Conservation (phyloP, 2,113 vertebrate genomes). For the Cathartes aura region DNA sequence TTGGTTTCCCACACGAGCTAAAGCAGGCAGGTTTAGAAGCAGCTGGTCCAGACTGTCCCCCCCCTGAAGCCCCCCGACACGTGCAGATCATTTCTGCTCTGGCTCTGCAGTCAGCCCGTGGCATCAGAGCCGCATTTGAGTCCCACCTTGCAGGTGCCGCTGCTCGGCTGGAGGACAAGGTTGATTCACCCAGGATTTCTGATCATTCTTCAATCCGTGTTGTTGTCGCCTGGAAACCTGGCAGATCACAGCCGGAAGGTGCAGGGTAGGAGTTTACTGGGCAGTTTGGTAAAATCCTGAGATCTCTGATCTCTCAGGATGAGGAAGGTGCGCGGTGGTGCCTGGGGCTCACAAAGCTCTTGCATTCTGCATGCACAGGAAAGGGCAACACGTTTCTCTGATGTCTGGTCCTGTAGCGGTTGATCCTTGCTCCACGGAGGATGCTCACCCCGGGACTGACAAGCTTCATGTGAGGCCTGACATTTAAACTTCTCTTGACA, state of each 20-base stretch:
- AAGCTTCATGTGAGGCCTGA: not conserved
- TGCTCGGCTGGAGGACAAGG: fast-evolving
- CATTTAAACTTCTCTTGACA: not conserved
- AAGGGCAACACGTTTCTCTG: fast-evolving
- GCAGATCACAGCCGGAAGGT: not conserved
- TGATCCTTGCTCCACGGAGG: not conserved
- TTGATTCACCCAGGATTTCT: not conserved
- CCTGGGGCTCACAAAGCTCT: not conserved
- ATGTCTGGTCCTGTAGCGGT: fast-evolving
- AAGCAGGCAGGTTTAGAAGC: not conserved
- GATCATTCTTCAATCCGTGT: not conserved
- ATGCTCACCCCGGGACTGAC: not conserved
- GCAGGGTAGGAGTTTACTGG: not conserved
- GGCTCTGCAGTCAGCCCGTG: not conserved
- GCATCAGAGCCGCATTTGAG: not conserved
- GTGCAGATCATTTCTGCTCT: not conserved
- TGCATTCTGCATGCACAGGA: fast-evolving
- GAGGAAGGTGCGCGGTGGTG: not conserved
- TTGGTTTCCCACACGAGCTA: fast-evolving
- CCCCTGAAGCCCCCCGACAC: fast-evolving
- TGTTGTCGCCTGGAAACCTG: not conserved
- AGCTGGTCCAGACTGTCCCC: not conserved
- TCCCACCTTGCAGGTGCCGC: not conserved
- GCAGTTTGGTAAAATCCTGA: not conserved
- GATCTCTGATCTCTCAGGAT: not conserved